Evolutionary conservation across 1,140 invertebrate species (phyloP).

Genomic region (Vollenhovia emeryi): DNA sequence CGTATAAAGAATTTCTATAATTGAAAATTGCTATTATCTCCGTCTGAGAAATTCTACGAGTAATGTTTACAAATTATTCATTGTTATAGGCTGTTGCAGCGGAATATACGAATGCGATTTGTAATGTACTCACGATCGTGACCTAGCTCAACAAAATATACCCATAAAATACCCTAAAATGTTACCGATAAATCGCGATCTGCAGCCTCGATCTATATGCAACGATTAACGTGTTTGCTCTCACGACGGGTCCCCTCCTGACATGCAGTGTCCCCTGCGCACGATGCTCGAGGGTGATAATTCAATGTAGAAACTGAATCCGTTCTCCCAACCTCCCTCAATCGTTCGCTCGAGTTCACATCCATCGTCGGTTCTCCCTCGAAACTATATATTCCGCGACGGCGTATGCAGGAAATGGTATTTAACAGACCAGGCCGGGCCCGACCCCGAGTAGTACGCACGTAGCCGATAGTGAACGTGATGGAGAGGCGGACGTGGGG

Average conservation of each 20-base stretch:
- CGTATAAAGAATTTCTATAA: background rate
- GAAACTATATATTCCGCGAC: conserved; percentile 66
- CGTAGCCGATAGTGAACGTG: conserved; percentile 41
- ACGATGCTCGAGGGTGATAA: conserved; percentile 69
- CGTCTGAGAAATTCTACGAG: background rate
- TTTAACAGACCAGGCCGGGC: conserved; percentile 72
- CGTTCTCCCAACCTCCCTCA: conserved; percentile 44
- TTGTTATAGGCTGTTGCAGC: background rate
- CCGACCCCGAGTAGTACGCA: conserved; percentile 53
- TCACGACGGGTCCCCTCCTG: conserved; percentile 47
- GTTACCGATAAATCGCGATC: conserved; percentile 60
- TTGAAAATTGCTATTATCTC: background rate
- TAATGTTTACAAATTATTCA: background rate
- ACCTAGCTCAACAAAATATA: background rate
- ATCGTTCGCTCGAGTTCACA: conserved; percentile 29
- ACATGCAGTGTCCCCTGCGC: conserved; percentile 24
- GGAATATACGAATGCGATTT: background rate
- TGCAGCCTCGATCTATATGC: conserved; percentile 59
- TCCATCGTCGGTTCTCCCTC: conserved; percentile 58
- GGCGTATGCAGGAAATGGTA: conserved; percentile 77
- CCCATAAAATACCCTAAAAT: conserved; percentile 33
- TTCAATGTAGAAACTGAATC: conserved; percentile 72
- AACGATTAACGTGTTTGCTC: conserved; percentile 70
- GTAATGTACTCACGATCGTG: background rate
- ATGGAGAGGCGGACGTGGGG: conserved; percentile 40